Conservation (phyloP, 2,888 invertebrate genomes). For the Drosophila percnosoma region DNA sequence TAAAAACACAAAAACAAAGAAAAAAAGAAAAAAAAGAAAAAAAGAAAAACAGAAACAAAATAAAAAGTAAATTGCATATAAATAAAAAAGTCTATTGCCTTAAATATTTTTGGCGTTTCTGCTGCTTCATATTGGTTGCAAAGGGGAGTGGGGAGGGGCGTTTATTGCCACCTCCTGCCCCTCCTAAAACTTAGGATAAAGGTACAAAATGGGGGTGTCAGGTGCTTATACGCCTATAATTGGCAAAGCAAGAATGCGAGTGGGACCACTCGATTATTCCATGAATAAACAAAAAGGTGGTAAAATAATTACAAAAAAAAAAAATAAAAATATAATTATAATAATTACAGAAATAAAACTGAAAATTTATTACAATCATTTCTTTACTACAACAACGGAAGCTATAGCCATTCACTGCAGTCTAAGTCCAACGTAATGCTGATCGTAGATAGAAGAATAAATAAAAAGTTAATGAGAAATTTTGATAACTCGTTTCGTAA, state of each 20-base stretch:
- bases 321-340: no score
- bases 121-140: background rate
- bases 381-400: background rate
- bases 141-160: background rate
- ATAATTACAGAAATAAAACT: background rate
- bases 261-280: constrained; percentile 1
- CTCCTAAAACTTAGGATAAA: background rate
- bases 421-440: background rate
- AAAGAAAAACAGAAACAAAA: background rate
- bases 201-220: background rate
- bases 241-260: constrained; percentile 13
- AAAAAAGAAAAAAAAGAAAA: background rate
- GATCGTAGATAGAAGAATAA: background rate
- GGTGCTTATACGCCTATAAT: constrained; percentile 26
- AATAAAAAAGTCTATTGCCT: constrained; percentile 63
- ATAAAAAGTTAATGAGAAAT: constrained; percentile 1
- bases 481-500: background rate
- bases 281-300: background rate
- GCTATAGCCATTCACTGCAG: background rate
- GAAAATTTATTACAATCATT: background rate
- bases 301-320: background rate
- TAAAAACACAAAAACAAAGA: constrained; percentile 29
- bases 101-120: constrained; percentile 33
- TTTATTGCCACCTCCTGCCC: constrained; percentile 28
- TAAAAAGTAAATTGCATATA: constrained; percentile 61